phyloP scores from a whole-genome alignment of 2,113 vertebrate species.

The Motacilla tschutschensis region DNA sequence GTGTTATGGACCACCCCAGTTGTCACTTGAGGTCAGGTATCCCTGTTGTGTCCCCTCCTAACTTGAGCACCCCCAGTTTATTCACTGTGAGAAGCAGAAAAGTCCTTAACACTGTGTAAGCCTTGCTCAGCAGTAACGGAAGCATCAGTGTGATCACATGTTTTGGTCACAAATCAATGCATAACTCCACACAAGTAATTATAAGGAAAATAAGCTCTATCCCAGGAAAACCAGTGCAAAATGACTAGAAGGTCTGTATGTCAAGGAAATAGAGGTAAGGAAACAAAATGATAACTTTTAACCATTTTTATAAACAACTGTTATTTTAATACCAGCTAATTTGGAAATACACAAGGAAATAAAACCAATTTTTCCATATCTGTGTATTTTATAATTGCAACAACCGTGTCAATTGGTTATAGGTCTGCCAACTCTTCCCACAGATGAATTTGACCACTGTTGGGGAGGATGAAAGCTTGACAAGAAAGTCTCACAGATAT shows the following conservation, averaged over 20 bases:
- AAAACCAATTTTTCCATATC: rapidly evolving
- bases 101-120: neutral
- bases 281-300: neutral
- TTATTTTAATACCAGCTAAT: neutral
- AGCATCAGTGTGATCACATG: rapidly evolving
- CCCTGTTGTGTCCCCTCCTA: neutral
- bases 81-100: neutral
- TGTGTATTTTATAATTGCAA: neutral
- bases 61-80: neutral
- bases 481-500: too few species aligned
- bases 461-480: too few species aligned
- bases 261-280: neutral
- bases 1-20: too few species aligned
- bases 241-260: neutral
- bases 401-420: neutral
- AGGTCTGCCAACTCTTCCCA: neutral
- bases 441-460: neutral
- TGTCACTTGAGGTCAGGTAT: neutral
- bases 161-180: neutral
- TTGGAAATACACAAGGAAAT: neutral
- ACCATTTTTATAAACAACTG: neutral
- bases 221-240: neutral
- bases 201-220: neutral
- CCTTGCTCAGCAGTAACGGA: neutral
- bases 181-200: rapidly evolving